Conservation (phyloP, 2,888 invertebrate genomes). For the Linnaemya vulpina region DNA sequence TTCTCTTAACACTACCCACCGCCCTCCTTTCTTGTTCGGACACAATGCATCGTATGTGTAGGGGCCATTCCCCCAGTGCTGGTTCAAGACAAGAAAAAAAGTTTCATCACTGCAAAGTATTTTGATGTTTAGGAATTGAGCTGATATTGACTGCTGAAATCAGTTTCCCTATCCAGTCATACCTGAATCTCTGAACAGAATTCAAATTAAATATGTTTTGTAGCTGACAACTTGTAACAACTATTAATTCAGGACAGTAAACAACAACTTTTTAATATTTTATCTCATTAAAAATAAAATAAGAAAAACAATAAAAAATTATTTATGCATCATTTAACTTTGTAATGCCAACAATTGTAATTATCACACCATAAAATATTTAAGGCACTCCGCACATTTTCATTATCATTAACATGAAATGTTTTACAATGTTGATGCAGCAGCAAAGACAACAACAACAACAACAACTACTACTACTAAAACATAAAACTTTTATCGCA, state of each 20-base stretch:
- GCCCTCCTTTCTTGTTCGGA: too few species aligned
- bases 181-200: too few species aligned
- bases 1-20: too few species aligned
- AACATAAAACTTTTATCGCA: conserved; percentile 61
- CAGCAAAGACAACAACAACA: conserved; percentile 1
- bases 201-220: background rate
- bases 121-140: too few species aligned
- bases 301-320: conserved; percentile 11
- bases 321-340: conserved; percentile 55
- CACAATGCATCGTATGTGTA: too few species aligned
- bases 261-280: background rate
- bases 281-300: conserved; percentile 3
- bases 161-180: too few species aligned
- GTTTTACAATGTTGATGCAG: conserved; percentile 23
- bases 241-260: background rate
- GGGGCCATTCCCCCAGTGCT: too few species aligned
- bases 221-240: background rate
- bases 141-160: too few species aligned
- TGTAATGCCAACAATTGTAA: conserved; percentile 48
- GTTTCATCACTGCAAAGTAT: too few species aligned
- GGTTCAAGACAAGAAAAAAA: too few species aligned
- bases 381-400: conserved; percentile 28
- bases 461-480: conserved; percentile 24
- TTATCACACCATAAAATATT: conserved; percentile 59
- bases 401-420: conserved; percentile 52